Conservation (phyloP, 2,113 vertebrate genomes). For the human region GRCh38 chr14:68310001-68310500, state of each 20-base stretch:
- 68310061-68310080: neutral
- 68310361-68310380: neutral
- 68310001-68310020: neutral
- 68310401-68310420: neutral
- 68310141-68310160: neutral
- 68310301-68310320: neutral
- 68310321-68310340: neutral
- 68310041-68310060: neutral
- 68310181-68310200: neutral
- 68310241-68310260: neutral
- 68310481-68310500: neutral
- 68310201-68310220: neutral
- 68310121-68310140: neutral
- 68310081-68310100: conserved; percentile 24
- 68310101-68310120: neutral
- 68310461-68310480: fast-evolving
- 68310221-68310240: neutral
- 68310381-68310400: neutral
- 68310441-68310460: neutral
- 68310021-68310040: conserved; percentile 25
- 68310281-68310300: conserved; percentile 10
- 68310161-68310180: neutral
- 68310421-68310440: neutral
- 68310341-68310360: conserved; percentile 38
- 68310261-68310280: neutral